Evolutionary conservation across 2,797 vertebrate genomes (phyloP), one percentile per base, ranked within the genome.

Genomic region (Rhinoraja longicauda): DNA sequence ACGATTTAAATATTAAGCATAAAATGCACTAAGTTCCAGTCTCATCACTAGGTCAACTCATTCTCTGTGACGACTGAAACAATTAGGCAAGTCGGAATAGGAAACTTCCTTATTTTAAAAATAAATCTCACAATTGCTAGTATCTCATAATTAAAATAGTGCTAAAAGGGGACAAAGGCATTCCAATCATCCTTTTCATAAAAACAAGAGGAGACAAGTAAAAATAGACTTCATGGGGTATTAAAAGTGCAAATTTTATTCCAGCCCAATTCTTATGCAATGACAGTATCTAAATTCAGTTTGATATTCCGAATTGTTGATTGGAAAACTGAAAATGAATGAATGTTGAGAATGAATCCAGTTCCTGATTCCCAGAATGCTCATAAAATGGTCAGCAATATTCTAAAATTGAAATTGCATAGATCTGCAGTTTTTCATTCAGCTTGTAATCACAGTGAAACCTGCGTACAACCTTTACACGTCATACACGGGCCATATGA

Each of bases 1-100:
- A 93, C 93, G 93, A 94, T 95, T 95, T 94, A 94, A 93, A 95
- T 94, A 94, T 93, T 73, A 72, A 91, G 88, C 24, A 72, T 0
- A 53, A 26, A 91, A 13, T 6, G 67, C 24, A 45, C 36, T 13
- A 73, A 29, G 59, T 88, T 88, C n/a, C 62, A 88, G 84, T 36
- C n/a, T 88, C 59, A 67, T 36, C n/a, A 64, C 17, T 21, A 4
- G 62, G 15, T 36, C 84, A 67, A 64, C 7, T 8, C 12, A 88
- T 86, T 67, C n/a, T 36, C 67, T 62, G 36, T 67, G 59, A 36
- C n/a, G 88, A 67, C 64, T 88, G 2, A 36, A 36, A 32, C n/a
- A 67, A 9, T 88, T 88, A 32, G 36, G 70, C 21, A 75, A 67
- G n/a, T 32, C 36, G 1, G 2, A 67, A 36, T n/a, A 67, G 84